Conservation (phyloP, 2,888 invertebrate genomes). For the Osmoderma eremita region DNA sequence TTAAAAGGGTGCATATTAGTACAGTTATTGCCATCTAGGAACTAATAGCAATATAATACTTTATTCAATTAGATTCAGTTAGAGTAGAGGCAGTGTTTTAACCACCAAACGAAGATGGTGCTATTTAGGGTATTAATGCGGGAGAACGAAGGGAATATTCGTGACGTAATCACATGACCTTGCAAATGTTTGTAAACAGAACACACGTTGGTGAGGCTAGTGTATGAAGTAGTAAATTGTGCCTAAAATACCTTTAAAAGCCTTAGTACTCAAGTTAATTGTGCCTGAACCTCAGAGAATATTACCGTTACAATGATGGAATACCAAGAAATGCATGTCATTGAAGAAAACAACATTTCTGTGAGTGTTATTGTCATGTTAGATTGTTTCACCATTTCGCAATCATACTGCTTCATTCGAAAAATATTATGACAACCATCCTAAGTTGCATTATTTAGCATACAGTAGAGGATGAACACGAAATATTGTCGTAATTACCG, state of each 20-base stretch:
- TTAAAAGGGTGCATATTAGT: too few relatives aligned
- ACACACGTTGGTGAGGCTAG: conserved; percentile 66
- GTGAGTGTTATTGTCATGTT: conserved; percentile 62
- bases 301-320: conserved; percentile 66
- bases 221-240: conserved; percentile 46
- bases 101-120: background rate
- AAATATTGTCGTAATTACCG: background rate
- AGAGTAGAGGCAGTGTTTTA: too few relatives aligned
- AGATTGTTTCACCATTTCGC: conserved; percentile 32
- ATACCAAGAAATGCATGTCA: conserved; percentile 71
- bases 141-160: conserved; percentile 2
- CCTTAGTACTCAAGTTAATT: conserved; percentile 26
- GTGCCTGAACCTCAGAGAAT: conserved; percentile 31
- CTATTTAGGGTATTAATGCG: background rate
- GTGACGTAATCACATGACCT: conserved; percentile 70
- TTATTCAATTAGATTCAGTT: too few relatives aligned
- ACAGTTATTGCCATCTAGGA: too few relatives aligned
- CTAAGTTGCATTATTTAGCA: background rate
- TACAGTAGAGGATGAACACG: background rate
- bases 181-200: conserved; percentile 82
- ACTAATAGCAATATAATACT: too few relatives aligned
- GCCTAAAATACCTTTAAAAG: conserved; percentile 36
- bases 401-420: background rate
- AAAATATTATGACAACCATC: conserved; percentile 22
- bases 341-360: conserved; percentile 71